Percentiles rank a stretch among this genome's conserved stretches.
phyloP scores from a whole-genome alignment of 2,113 vertebrate genomes.

The Aptenodytes forsteri region DNA sequence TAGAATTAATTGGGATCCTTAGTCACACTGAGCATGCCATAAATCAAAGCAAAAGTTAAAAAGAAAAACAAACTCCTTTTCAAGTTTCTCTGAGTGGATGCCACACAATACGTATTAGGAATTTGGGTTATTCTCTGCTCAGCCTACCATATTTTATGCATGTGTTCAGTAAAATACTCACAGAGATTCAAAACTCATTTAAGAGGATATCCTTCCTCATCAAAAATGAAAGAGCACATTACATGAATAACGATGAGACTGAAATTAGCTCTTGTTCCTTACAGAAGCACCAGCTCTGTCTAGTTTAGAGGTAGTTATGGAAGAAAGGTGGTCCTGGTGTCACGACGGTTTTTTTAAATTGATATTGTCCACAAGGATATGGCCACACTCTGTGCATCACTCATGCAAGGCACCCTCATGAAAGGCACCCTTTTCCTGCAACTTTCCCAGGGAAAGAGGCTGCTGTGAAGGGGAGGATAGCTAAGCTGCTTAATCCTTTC shows the following conservation, averaged over 20 bases:
- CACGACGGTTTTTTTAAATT: neutral
- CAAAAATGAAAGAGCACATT: neutral
- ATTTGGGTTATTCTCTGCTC: conserved; percentile 1
- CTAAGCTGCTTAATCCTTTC: neutral
- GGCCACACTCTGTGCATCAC: neutral
- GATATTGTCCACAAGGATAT: neutral
- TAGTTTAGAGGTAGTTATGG: neutral
- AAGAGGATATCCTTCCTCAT: conserved; percentile 32
- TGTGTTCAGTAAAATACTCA: conserved; percentile 24
- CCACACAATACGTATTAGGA: neutral
- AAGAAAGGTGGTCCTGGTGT: neutral
- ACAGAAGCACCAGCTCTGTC: neutral
- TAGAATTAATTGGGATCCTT: conserved; percentile 8
- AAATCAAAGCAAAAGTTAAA: conserved; percentile 37
- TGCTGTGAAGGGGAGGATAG: neutral
- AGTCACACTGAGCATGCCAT: neutral
- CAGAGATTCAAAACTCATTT: conserved; percentile 32
- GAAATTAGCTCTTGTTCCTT: conserved; percentile 37
- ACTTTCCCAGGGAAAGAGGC: neutral
- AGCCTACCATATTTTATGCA: neutral
- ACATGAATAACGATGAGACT: neutral
- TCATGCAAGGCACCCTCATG: neutral
- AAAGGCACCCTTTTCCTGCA: neutral
- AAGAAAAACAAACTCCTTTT: conserved; percentile 7
- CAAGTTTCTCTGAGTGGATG: neutral